phyloP scores from a whole-genome alignment of 2,797 vertebrate genomes.

The Arctocebus calabarensis region DNA sequence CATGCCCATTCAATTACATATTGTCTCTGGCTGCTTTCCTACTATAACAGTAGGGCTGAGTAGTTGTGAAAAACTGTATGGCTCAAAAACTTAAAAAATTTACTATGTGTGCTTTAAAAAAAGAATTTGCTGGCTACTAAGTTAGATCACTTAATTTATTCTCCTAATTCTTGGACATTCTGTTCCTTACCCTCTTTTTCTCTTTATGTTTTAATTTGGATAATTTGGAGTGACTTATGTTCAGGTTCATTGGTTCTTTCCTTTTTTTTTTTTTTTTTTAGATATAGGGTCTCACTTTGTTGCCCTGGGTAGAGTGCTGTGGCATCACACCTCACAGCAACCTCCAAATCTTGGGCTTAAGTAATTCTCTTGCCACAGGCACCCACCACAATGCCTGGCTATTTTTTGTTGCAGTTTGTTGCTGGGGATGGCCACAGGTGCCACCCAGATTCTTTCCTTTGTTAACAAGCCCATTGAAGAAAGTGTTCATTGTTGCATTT shows the following conservation, averaged over 20 bases:
- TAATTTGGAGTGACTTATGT: constrained; percentile 23
- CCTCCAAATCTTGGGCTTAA: too few relatives aligned
- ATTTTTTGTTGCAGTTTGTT: too few relatives aligned
- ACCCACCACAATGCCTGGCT: too few relatives aligned
- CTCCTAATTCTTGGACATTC: neutral
- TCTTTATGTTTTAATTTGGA: neutral
- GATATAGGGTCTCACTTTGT: too few relatives aligned
- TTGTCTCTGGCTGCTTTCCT: neutral
- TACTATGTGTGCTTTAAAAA: constrained; percentile 14
- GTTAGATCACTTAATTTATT: constrained; percentile 2
- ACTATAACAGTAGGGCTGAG: neutral
- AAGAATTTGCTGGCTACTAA: neutral
- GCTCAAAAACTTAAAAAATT: neutral
- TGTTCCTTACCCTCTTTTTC: neutral
- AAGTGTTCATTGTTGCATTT: neutral
- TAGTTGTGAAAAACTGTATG: neutral
- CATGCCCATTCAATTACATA: neutral
- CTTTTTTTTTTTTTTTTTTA: neutral
- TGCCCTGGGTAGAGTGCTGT: too few relatives aligned
- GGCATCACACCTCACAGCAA: too few relatives aligned
- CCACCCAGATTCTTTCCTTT: neutral
- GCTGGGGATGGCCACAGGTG: too few relatives aligned
- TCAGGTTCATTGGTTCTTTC: neutral
- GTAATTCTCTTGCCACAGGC: too few relatives aligned
- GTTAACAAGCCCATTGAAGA: neutral